Base-by-base conservation (phyloP, 2,888 invertebrate species). In the Lysandra bellargus region DNA sequence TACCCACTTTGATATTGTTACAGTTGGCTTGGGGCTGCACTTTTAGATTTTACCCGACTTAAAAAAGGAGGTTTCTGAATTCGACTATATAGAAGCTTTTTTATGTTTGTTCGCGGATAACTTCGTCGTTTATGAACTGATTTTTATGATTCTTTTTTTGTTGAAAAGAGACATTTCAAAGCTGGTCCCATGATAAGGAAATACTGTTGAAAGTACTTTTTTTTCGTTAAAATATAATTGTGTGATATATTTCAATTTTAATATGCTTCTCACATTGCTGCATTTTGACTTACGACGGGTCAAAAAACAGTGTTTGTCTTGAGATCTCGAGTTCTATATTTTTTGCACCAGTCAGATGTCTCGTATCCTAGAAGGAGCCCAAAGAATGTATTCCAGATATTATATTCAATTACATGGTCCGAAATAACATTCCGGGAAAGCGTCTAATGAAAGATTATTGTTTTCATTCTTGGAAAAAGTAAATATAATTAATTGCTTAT, bases 401-500 rank as follows among this genome's bases (percentile, higher is more conserved):
- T 1, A 57, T 57, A 57, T 57, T 57, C 9, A 57, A 57, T 61
- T 61, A 23, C 23, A n/a, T 30, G 64, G 12, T 9, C 64, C 23
- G n/a, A 61, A 64, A 12, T 9, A 64, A 64, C n/a, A 57, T 57
- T 17, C 57, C 17, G 57, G 23, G 23, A 7, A 23, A 61, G 6
- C 61, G 23, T 61, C 61, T 74, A 74, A 74, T 74, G 17, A 49
- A 75, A 49, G 4, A 53, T n/a, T 49, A n/a, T 75, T 75, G 44
- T 23, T 44, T 75, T 75, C 53, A 12, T 23, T 44, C 23, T 75
- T 9, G 69, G 17, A 4, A 49, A 73, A 49, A 53, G 49, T 75
- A 14, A 75, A 75, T 44, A 17, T 49, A 75, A 44, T 75, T 49
- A 75, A 75, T 75, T 49, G 75, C 75, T 44, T 75, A 75, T 75